Percentiles rank a stretch among this genome's conserved stretches.
These are phyloP conservation scores for Nomada ferruginata DNA, from an alignment of 2,888 invertebrate genomes.

Conservation along the genomic window DNA sequence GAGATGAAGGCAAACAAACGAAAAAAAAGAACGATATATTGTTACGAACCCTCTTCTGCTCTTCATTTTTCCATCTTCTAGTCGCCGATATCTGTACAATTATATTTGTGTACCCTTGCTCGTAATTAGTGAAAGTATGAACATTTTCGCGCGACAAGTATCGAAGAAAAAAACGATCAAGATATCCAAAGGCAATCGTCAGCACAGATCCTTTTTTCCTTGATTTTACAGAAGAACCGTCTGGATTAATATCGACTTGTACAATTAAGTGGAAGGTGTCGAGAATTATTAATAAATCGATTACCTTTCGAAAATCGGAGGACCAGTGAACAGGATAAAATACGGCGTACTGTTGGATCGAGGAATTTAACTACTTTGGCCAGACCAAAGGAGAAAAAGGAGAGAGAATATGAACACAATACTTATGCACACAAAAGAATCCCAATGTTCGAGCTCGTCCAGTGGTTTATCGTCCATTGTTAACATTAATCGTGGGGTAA, in stretches of 20 bases:
- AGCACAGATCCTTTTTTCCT: background rate
- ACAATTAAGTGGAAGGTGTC: background rate
- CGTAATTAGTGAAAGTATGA: background rate
- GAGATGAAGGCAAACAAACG: slow-evolving; percentile 54
- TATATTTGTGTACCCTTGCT: background rate
- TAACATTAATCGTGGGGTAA: slow-evolving; percentile 29
- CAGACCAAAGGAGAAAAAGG: background rate
- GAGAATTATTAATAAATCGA: background rate
- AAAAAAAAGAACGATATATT: slow-evolving; percentile 38
- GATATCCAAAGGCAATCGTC: background rate
- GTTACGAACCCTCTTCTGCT: background rate
- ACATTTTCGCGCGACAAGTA: background rate
- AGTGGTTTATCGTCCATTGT: slow-evolving; percentile 10
- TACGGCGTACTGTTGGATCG: background rate
- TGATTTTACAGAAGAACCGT: background rate
- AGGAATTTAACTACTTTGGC: background rate
- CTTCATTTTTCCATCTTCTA: slow-evolving; percentile 1
- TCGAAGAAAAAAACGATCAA: background rate
- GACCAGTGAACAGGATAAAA: background rate
- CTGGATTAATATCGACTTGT: background rate
- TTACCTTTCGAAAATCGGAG: background rate
- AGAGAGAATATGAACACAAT: slow-evolving; percentile 14
- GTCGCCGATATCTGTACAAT: background rate
- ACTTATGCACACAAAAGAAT: slow-evolving; percentile 2
- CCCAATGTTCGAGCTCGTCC: background rate